Base-by-base conservation (phyloP, 2,888 invertebrate species). In the Megastigmus dorsalis region DNA sequence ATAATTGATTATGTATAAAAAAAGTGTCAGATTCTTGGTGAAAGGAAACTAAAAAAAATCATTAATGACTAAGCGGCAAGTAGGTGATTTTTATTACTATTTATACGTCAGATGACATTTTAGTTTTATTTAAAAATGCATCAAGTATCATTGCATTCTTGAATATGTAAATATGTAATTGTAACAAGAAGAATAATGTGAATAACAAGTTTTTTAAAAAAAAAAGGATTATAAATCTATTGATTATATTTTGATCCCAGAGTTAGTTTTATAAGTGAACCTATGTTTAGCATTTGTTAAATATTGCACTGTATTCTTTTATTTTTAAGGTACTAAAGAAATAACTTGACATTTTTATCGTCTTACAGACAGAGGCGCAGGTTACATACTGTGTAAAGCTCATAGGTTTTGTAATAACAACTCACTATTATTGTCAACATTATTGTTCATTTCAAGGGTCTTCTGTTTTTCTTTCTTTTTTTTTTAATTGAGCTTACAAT, bases 111-210 rank as follows among this genome's bases (percentile, higher is more conserved):
- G 55, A 3, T 59, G 55, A 74, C 54, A 69, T 59, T 63, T 50
- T 30, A 38, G 28, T 33, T 70, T 30, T 69, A 69, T 65, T 74
- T 65, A n/a, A 68, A 68, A 52, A 45, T 63, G 45, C 38, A 36
- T 59, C 28, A 50, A 63, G 48, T 28, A 48, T 54, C 20, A 26
- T 57, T 63, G 23, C 38, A n/a, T 65, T 63, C 48, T 65, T 52
- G 28, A 74, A 59, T 38, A 60, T 74, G 74, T 74, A 74, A 70
- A 74, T 74, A 74, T 74, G 59, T 74, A 65, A 74, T 69, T 74
- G 63, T 74, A 69, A 59, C 38, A n/a, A 60, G 43, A 66, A 66
- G 43, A 74, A 69, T 66, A 1, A 70, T 74, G 63, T 65, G 52
- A 65, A 74, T 74, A 74, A 74, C 48, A 74, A 70, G 4, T 63